Conservation (phyloP, 2,113 vertebrate species). For the Sclerurus mexicanus region DNA sequence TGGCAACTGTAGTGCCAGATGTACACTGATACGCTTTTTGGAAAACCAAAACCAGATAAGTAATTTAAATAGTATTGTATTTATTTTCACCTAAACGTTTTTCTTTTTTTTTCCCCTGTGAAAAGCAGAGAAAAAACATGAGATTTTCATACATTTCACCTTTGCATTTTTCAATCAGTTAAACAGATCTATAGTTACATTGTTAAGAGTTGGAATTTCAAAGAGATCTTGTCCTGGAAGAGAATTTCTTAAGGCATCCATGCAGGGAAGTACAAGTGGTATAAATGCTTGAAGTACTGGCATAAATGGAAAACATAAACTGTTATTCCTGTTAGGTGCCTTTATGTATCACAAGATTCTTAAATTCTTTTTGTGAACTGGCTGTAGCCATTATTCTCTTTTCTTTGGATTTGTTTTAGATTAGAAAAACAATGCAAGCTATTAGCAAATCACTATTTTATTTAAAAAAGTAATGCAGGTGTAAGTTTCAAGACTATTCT, state of each 20-base stretch:
- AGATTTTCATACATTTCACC: background rate
- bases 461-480: background rate
- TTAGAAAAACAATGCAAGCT: background rate
- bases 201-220: background rate
- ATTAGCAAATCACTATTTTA: background rate
- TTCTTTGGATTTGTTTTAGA: background rate
- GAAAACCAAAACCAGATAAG: background rate
- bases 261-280: background rate
- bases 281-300: background rate
- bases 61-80: background rate
- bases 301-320: background rate
- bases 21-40: background rate
- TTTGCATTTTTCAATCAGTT: background rate
- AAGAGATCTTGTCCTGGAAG: background rate
- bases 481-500: background rate
- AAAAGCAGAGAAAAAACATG: background rate
- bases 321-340: background rate
- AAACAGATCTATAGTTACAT: background rate
- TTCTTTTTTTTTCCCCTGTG: background rate
- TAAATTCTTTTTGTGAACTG: background rate
- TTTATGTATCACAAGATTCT: background rate
- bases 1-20: background rate
- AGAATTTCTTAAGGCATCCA: background rate
- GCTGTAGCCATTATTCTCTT: background rate
- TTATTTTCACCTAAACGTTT: background rate